Percentiles rank a stretch among this genome's conserved stretches.
Conservation (phyloP, 1,140 invertebrate species). For the Lanistes nyassanus region DNA sequence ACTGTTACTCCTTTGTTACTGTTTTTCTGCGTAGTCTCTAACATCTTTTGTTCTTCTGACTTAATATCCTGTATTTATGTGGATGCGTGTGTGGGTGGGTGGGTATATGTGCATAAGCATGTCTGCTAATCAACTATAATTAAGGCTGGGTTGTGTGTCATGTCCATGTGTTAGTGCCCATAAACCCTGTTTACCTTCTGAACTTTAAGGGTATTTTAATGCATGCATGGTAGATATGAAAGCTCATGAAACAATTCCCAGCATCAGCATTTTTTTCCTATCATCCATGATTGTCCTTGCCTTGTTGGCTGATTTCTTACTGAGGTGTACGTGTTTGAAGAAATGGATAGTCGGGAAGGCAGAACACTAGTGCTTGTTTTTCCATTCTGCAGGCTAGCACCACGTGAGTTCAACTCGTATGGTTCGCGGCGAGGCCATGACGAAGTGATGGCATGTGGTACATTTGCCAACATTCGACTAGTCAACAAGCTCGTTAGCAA, state of each 20-base stretch:
- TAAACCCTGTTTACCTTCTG: no score
- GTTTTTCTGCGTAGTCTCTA: background rate
- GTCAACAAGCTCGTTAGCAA: constrained; percentile 90
- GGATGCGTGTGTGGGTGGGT: no score
- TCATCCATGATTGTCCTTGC: background rate
- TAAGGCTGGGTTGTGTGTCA: no score
- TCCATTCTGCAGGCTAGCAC: constrained; percentile 77
- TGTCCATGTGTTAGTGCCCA: no score
- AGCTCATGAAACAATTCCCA: no score
- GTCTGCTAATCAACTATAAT: no score
- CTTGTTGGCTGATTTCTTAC: background rate
- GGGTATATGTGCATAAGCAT: no score
- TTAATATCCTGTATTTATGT: background rate
- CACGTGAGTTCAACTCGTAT: constrained; percentile 97
- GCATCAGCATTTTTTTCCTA: no score
- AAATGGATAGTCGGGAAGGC: no score
- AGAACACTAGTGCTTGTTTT: background rate
- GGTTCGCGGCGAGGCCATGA: constrained; percentile 96
- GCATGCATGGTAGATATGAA: no score
- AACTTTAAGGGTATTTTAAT: no score
- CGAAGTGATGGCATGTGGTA: constrained; percentile 95
- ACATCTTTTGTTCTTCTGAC: background rate
- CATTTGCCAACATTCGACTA: constrained; percentile 97
- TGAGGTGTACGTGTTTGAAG: no score
- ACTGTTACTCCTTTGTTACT: background rate